A percentile compares a stretch with the other conserved stretches of the same genome.
These are phyloP conservation scores for Mesaphorura yosii DNA, from an alignment of 1,140 invertebrate genomes.

Conservation along the genomic window DNA sequence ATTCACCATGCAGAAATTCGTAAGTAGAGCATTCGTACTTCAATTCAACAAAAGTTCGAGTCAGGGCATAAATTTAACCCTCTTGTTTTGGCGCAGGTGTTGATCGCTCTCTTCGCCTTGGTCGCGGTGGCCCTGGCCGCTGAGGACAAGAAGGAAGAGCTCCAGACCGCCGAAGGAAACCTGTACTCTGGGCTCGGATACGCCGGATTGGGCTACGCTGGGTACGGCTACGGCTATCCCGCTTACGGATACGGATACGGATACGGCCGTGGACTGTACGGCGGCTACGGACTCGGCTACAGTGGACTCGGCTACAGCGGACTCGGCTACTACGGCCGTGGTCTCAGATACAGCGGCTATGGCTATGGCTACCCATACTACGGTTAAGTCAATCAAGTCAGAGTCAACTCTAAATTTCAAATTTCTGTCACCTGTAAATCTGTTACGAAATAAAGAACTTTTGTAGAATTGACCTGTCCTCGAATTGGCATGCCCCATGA, in stretches of 20 bases:
- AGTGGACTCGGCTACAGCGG: background rate
- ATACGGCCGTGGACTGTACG: conserved; percentile 5
- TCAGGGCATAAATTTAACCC: too few relatives aligned
- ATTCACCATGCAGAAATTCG: too few relatives aligned
- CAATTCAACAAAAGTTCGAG: too few relatives aligned
- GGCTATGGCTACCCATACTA: conserved; percentile 4
- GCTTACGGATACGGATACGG: conserved; percentile 15
- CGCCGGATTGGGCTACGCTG: too few relatives aligned
- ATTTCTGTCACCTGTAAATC: too few relatives aligned
- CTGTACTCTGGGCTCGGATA: conserved; percentile 8
- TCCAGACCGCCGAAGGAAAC: conserved; percentile 23
- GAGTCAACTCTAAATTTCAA: too few relatives aligned
- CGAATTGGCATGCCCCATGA: too few relatives aligned
- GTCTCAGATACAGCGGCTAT: conserved; percentile 1
- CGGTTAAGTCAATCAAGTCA: too few relatives aligned
- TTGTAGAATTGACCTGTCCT: too few relatives aligned
- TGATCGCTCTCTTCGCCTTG: conserved; percentile 16
- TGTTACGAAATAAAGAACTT: too few relatives aligned
- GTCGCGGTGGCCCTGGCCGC: conserved; percentile 21
- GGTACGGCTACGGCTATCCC: conserved; percentile 7
- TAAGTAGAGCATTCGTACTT: too few relatives aligned
- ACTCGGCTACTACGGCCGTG: background rate
- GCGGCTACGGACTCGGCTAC: conserved; percentile 8
- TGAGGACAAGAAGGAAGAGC: conserved; percentile 23
- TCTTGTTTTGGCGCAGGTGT: background rate